These are phyloP conservation scores for Edolisoma coerulescens DNA, from an alignment of 2,113 vertebrate species.

Conservation along the genomic window DNA sequence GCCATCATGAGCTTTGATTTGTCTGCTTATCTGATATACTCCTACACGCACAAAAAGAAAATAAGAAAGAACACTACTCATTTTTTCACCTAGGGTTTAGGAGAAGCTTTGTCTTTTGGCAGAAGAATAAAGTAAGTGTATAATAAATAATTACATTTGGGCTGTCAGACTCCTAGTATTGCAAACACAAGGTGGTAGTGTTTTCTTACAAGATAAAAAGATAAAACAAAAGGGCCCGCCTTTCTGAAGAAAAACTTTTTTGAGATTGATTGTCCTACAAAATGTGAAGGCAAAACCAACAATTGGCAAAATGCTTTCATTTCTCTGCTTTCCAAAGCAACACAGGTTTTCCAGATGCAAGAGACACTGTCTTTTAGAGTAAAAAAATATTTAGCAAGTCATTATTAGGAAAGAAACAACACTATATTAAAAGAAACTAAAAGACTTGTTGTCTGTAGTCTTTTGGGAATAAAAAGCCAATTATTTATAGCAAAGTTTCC, in stretches of 20 bases:
- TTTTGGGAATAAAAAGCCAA: not conserved
- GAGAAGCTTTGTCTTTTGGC: not conserved
- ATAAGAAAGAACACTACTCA: not conserved
- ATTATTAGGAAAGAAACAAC: not conserved
- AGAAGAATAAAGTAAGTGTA: not conserved
- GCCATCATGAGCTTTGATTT: conserved; percentile 94
- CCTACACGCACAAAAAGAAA: conserved; percentile 59
- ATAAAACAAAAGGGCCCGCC: not conserved
- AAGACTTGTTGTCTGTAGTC: not conserved
- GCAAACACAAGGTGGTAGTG: conserved; percentile 58
- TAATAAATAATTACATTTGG: not conserved
- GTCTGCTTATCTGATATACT: conserved; percentile 89
- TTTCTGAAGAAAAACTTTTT: not conserved
- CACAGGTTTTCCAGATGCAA: not conserved
- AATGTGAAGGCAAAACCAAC: not conserved
- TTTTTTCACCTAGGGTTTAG: not conserved
- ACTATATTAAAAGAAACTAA: not conserved
- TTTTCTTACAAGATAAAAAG: conserved; percentile 41
- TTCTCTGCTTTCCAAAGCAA: not conserved
- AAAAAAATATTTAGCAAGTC: not conserved
- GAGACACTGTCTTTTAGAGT: not conserved
- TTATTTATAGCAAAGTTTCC: conserved; percentile 28
- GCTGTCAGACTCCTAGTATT: not conserved
- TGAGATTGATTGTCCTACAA: not conserved
- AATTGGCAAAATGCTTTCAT: not conserved